Conservation (phyloP, 1,140 invertebrate species). For the Lucilia sericata region DNA sequence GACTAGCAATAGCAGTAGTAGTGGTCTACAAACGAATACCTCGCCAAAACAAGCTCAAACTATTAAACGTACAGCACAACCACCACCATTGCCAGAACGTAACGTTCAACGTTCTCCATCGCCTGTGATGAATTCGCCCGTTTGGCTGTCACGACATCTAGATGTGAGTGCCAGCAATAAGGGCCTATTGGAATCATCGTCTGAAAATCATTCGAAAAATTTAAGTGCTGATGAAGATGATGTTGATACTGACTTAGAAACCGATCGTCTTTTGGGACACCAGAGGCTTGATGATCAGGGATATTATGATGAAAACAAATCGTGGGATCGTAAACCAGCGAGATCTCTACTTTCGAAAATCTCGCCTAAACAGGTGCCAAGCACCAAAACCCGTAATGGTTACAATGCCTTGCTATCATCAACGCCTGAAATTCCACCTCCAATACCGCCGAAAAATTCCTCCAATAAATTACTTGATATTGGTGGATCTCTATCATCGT, state of each 20-base stretch:
- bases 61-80: conserved; percentile 26
- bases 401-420: conserved; percentile 65
- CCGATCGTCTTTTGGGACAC: conserved; percentile 88
- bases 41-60: conserved; percentile 30
- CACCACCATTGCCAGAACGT: conserved; percentile 62
- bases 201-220: conserved; percentile 64
- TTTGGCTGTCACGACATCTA: conserved; percentile 62
- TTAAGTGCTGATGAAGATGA: conserved; percentile 74
- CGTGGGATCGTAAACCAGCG: conserved; percentile 62
- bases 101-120: conserved; percentile 56
- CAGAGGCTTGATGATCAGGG: conserved; percentile 90
- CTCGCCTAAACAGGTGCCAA: conserved; percentile 63
- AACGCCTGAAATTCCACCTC: conserved; percentile 59
- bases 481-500: conserved; percentile 56
- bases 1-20: conserved; percentile 26
- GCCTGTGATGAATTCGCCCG: conserved; percentile 60
- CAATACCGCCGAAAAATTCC: conserved; percentile 58
- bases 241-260: conserved; percentile 89
- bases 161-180: conserved; percentile 53
- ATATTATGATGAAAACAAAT: conserved; percentile 87
- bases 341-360: conserved; percentile 64
- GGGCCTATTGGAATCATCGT: conserved; percentile 56
- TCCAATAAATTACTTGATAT: conserved; percentile 56
- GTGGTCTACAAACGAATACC: conserved; percentile 30
- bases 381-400: conserved; percentile 65